A percentile compares a stretch with the other conserved stretches of the same genome.
phyloP scores from a whole-genome alignment of 2,797 vertebrate genomes.

The Sebastes oblongus region DNA sequence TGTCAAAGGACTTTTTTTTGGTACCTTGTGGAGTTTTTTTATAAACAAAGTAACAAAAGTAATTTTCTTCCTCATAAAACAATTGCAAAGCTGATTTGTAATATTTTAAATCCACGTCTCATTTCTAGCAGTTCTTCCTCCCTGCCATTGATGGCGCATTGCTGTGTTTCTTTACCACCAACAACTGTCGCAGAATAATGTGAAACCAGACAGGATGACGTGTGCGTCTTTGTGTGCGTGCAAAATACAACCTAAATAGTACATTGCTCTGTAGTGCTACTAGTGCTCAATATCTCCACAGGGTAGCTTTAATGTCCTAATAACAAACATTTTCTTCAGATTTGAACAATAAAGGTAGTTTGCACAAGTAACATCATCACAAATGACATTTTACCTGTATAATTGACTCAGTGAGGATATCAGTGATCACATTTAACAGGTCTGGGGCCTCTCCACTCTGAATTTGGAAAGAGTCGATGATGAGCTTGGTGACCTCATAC shows the following conservation, averaged over 20 bases:
- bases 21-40: not conserved
- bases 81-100: not conserved
- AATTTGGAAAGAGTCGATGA: slow-evolving; percentile 88
- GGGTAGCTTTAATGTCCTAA: not conserved
- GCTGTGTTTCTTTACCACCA: not conserved
- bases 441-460: slow-evolving; percentile 89
- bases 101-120: not conserved
- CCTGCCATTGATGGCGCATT: not conserved
- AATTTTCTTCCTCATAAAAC: not conserved
- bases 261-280: no score
- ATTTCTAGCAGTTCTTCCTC: not conserved
- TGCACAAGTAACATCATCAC: not conserved
- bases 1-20: no score
- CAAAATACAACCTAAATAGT: not conserved
- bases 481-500: slow-evolving; percentile 82
- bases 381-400: slow-evolving; percentile 80
- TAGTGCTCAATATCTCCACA: not conserved
- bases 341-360: not conserved
- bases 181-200: not conserved
- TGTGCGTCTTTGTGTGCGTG: not conserved
- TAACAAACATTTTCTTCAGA: not conserved
- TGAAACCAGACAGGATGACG: not conserved
- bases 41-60: not conserved
- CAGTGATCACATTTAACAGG: slow-evolving; percentile 94
- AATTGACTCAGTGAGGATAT: slow-evolving; percentile 89